Base-by-base conservation (phyloP, 2,797 vertebrate species). In the Chaetophractus vellerosus region DNA sequence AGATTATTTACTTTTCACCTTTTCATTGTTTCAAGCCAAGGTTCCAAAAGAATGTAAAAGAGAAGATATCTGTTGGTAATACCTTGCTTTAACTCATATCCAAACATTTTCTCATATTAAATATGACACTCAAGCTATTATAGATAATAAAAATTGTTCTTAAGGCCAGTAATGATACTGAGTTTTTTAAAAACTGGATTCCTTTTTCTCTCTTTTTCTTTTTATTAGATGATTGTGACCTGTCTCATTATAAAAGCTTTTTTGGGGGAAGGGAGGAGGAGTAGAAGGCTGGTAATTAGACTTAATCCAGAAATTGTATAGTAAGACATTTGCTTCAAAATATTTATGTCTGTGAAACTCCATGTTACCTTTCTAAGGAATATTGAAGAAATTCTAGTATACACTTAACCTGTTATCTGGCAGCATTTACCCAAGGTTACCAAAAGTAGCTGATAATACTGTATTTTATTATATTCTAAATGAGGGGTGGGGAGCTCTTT, bases 241-340 rank as follows among this genome's bases (percentile, higher is more conserved):
- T 21, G 85, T 75, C 68, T 84, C 38, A 5, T 84, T 91, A 66
- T 74, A 48, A 92, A 94, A 91, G n/a, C 2, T 41, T 83, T 71
- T 83, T 71, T 3, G 92, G 10, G n/a, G 31, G 50, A n/a, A 9
- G 18, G 19, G 9, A 66, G 50, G 16, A 16, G 3, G 50, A 52
- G 50, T 52, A 14, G 50, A 14, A 6, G 9, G 2, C 18, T 82
- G 41, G 33, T 94, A 31, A 59, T 57, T 94, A 55, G 80, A 79
- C 36, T 63, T 2, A 82, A 19, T 90, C n/a, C 15, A 74, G 36
- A 76, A 94, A 61, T 81, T 90, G 24, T 81, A 71, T 45, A 41
- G 5, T 23, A 85, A 87, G 79, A 82, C 11, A 69, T 91, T 93
- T 94, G 80, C 52, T 95, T 95, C 12, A 66, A 84, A 96, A 90